Base-by-base conservation (phyloP, 2,888 invertebrate species). In the Drosophila prostipennis region DNA sequence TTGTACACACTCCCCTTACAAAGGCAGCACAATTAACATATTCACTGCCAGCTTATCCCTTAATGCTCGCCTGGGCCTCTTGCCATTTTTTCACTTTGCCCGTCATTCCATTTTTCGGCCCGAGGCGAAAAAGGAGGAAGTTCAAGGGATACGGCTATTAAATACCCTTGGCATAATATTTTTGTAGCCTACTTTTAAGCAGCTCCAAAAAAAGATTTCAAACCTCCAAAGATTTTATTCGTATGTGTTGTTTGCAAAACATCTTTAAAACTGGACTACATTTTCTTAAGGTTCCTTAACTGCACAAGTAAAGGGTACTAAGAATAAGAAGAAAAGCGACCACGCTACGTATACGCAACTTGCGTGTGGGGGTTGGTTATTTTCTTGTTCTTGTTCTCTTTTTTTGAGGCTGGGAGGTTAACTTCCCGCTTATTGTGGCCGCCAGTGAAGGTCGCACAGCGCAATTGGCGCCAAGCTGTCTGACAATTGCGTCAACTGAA, bases 1-100 rank as follows among this genome's bases (percentile, higher is more conserved):
- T 2, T 0, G 5, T 14, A 29, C 57, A 26, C 14, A 13, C 37
- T 6, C 23, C 43, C n/a, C 34, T 11, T n/a, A 39, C 40, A 48
- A 36, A 8, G 46, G 67, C 59, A 34, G 72, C 72, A 58, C 67
- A 82, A 83, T 82, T 82, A 82, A 83, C 83, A 86, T 85, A 82
- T 86, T 82, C 71, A 37, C 65, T 69, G 80, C 58, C 55, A 79
- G 76, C 43, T 86, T 86, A 86, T 79, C 73, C 78, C 77, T 75
- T 78, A 82, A 82, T 82, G 78, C 77, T 32, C 70, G 70, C 51
- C 16, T 40, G 49, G 61, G 70, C 54, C 54, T 40, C 63, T 70
- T 51, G 55, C 71, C 70, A 68, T 57, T 68, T 57, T 67, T 68
- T 68, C 68, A 68, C 67, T 68, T 57, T 63, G 71, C 51, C 51